A percentile compares a stretch with the other conserved stretches of the same genome.
Evolutionary conservation across 1,140 invertebrate genomes (phyloP).

Genomic region (Tigriopus japonicus): DNA sequence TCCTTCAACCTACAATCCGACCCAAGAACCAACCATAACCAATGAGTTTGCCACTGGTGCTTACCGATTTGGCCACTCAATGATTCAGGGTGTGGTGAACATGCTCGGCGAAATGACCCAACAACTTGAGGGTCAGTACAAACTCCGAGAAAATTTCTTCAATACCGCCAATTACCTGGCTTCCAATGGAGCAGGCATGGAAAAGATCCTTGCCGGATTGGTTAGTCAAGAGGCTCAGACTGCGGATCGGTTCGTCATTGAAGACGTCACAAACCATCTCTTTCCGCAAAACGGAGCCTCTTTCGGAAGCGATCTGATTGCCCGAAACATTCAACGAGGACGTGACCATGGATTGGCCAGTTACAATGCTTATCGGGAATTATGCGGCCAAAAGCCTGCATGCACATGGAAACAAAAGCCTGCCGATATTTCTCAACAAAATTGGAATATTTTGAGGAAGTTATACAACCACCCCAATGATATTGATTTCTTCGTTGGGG

Average conservation of each 20-base stretch:
- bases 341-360: conserved; percentile 51
- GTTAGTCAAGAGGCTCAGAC: conserved; percentile 76
- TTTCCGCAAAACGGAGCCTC: conserved; percentile 24
- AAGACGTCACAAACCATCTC: conserved; percentile 35
- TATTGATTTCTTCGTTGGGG: conserved; percentile 30
- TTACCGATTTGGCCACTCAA: conserved; percentile 78
- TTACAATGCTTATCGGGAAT: not conserved
- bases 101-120: conserved; percentile 57
- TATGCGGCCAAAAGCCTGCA: not conserved
- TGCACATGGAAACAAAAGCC: not conserved
- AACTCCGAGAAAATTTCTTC: conserved; percentile 81
- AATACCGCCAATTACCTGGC: conserved; percentile 55
- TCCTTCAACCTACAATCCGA: conserved; percentile 50
- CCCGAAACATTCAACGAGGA: conserved; percentile 83
- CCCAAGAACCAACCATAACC: conserved; percentile 69
- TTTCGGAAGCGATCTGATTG: conserved; percentile 54
- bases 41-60: conserved; percentile 89
- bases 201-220: conserved; percentile 45
- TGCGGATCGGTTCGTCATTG: conserved; percentile 75
- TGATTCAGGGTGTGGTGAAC: conserved; percentile 68
- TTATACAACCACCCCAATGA: conserved; percentile 23
- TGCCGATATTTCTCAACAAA: conserved; percentile 5
- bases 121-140: conserved; percentile 54
- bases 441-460: conserved; percentile 6
- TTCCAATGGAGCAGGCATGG: not conserved